Evolutionary conservation across 2,113 vertebrate genomes (phyloP).

Genomic region (Percina caprodes): DNA sequence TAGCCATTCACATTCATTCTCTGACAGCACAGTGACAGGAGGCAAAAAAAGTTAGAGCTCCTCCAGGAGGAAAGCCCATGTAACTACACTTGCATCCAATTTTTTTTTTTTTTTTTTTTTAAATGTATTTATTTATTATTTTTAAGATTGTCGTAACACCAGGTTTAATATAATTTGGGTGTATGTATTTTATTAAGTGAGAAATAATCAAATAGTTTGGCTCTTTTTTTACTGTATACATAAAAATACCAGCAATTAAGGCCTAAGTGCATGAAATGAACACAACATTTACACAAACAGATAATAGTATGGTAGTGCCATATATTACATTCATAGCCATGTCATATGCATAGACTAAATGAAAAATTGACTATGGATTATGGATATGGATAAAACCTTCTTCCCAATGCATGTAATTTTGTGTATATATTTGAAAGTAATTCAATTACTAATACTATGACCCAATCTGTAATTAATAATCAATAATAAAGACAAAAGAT

Average conservation of each 20-base stretch:
- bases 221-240: not conserved
- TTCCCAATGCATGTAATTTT: not conserved
- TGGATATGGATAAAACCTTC: not conserved
- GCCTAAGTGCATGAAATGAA: not conserved
- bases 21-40: slow-evolving; percentile 36
- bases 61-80: not conserved
- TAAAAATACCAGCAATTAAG: not conserved
- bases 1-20: slow-evolving; percentile 69
- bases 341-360: not conserved
- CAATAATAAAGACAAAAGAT: not conserved
- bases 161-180: not conserved
- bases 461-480: not conserved
- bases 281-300: not conserved
- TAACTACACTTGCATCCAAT: not conserved
- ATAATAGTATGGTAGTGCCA: not conserved
- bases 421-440: not conserved
- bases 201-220: not conserved
- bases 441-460: not conserved
- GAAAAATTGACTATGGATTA: too few relatives aligned
- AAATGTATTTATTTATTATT: too few relatives aligned
- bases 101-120: too few relatives aligned
- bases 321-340: not conserved
- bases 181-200: not conserved
- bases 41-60: slow-evolving; percentile 16
- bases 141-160: not conserved